Percentiles rank a stretch among this genome's conserved stretches.
Conservation (phyloP, 1,140 invertebrate species). For the Drosophila sechellia region DNA sequence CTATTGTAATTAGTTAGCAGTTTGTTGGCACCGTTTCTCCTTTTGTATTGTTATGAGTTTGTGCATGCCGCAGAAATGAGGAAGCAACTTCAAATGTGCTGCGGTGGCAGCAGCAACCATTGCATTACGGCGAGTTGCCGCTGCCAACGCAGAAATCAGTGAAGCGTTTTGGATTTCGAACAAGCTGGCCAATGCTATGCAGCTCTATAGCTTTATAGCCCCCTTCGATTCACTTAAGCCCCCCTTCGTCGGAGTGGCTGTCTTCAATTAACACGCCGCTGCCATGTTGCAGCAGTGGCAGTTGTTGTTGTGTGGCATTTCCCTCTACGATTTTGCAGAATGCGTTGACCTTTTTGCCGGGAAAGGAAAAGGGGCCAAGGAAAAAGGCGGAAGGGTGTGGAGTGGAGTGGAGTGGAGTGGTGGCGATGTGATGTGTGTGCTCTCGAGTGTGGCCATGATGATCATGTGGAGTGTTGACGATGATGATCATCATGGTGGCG, state of each 20-base stretch:
- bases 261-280: slow-evolving; percentile 81
- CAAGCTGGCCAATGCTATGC: slow-evolving; percentile 45
- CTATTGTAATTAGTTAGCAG: background rate
- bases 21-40: slow-evolving; percentile 4
- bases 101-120: slow-evolving; percentile 31
- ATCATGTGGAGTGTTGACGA: too few relatives aligned
- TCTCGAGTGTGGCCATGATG: slow-evolving; percentile 78
- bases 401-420: background rate
- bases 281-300: slow-evolving; percentile 48
- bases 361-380: slow-evolving; percentile 1
- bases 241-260: slow-evolving; percentile 45
- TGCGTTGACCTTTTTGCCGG: slow-evolving; percentile 72
- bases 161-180: slow-evolving; percentile 75
- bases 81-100: slow-evolving; percentile 67
- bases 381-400: slow-evolving; percentile 1
- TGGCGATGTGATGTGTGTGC: slow-evolving; percentile 25
- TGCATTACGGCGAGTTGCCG: slow-evolving; percentile 21
- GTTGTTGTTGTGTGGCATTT: slow-evolving; percentile 74
- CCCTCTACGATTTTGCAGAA: slow-evolving; percentile 68
- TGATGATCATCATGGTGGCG: slow-evolving; percentile 45
- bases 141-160: slow-evolving; percentile 73
- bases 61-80: slow-evolving; percentile 70
- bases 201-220: background rate
- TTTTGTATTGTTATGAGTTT: slow-evolving; percentile 58
- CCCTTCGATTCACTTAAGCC: slow-evolving; percentile 20